A percentile compares a stretch with the other conserved stretches of the same genome.
phyloP scores from a whole-genome alignment of 1,140 invertebrate species.

The Eriocheir sinensis region DNA sequence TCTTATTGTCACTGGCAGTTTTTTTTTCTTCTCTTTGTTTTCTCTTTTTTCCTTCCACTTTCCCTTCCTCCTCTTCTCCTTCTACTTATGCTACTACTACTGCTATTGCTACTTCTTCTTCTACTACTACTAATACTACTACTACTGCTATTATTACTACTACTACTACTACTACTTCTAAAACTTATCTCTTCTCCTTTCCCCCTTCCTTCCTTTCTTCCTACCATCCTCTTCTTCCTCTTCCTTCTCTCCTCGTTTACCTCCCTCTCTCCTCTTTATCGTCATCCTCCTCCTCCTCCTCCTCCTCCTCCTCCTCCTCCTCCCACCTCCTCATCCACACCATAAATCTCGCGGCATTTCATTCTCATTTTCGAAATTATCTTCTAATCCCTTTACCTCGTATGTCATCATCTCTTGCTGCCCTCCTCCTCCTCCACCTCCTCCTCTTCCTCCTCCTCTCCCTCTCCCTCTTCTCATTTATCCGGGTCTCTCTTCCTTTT shows the following conservation, averaged over 20 bases:
- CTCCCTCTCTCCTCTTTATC: conserved; percentile 35
- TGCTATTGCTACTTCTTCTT: background rate
- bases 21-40: background rate
- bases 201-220: background rate
- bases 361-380: background rate
- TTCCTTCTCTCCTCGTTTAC: conserved; percentile 31
- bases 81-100: background rate
- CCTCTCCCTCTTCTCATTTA: background rate
- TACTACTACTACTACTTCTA: background rate
- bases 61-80: no score
- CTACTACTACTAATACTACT: background rate
- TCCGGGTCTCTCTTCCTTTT: no score
- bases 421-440: background rate
- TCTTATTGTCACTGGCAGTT: no score
- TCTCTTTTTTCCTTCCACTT: background rate
- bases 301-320: background rate
- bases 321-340: background rate
- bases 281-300: conserved; percentile 28
- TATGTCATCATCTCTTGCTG: background rate
- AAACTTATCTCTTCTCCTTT: conserved; percentile 2
- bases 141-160: background rate
- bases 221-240: background rate
- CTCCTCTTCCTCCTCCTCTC: background rate
- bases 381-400: conserved; percentile 20
- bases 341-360: background rate